Conservation (phyloP, 2,888 invertebrate genomes). For the Thecocarcelia acutangulata region DNA sequence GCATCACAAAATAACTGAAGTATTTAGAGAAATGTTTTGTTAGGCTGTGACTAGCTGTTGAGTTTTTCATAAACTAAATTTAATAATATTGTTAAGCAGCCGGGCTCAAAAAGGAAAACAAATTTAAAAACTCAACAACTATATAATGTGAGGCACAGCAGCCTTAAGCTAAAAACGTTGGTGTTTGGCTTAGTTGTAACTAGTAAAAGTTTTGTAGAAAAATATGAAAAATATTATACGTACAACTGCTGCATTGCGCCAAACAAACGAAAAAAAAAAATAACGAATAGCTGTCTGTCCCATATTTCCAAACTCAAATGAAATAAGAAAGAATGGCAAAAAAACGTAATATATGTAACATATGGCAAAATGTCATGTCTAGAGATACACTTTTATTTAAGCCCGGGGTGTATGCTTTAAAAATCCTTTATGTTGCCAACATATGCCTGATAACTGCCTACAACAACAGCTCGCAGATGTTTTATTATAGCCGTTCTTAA, state of each 20-base stretch:
- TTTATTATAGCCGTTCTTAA: constrained; percentile 48
- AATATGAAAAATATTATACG: constrained; percentile 46
- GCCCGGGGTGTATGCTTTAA: constrained; percentile 2
- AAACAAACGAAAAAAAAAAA: constrained; percentile 31
- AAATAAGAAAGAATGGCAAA: constrained; percentile 6
- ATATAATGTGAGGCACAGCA: constrained; percentile 33
- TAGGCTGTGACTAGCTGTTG: constrained; percentile 55
- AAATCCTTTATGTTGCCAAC: constrained; percentile 15
- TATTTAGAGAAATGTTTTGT: constrained; percentile 50
- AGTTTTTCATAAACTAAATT: constrained; percentile 49
- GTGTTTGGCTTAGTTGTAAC: constrained; percentile 48
- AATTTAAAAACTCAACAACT: neutral
- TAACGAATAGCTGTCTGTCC: neutral
- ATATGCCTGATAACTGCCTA: constrained; percentile 15
- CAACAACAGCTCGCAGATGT: constrained; percentile 32
- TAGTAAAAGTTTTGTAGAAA: constrained; percentile 60
- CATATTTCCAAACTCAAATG: neutral
- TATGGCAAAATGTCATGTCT: constrained; percentile 61
- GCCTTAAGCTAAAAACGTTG: constrained; percentile 41
- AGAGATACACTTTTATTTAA: constrained; percentile 26
- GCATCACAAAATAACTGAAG: constrained; percentile 20
- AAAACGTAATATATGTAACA: constrained; percentile 66
- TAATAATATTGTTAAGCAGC: constrained; percentile 42
- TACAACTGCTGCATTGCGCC: constrained; percentile 67
- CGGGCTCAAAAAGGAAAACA: constrained; percentile 24